Conservation (phyloP, 2,113 vertebrate genomes). For the Oncorhynchus clarkii region DNA sequence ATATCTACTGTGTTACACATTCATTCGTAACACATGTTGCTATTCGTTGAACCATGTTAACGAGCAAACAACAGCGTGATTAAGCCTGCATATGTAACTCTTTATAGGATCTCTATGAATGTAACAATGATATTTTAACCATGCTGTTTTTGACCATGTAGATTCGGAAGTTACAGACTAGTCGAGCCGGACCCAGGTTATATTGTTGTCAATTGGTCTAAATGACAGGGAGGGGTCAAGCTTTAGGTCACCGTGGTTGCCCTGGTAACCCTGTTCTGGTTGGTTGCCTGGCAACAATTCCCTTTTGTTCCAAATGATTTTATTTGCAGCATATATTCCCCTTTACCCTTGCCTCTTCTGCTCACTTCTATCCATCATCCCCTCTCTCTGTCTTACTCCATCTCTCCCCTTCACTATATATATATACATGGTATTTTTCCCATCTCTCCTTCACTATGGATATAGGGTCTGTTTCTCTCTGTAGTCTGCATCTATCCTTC, state of each 20-base stretch:
- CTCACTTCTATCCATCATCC: too few relatives aligned
- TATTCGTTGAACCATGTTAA: too few relatives aligned
- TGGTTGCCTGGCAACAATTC: slow-evolving; percentile 75
- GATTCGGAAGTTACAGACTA: background rate
- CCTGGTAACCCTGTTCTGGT: slow-evolving; percentile 66
- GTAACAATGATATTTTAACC: background rate
- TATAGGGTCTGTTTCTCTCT: slow-evolving; percentile 14
- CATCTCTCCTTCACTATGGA: slow-evolving; percentile 13
- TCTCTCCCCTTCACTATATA: too few relatives aligned
- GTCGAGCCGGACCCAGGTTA: background rate
- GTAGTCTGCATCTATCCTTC: slow-evolving; percentile 34
- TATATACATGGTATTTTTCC: too few relatives aligned
- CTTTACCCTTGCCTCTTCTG: slow-evolving; percentile 9
- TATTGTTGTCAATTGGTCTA: background rate
- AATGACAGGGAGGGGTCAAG: slow-evolving; percentile 61
- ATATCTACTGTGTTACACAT: too few relatives aligned
- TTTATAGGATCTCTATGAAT: background rate
- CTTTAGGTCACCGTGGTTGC: slow-evolving; percentile 72
- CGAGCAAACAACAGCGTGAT: too few relatives aligned
- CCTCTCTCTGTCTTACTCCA: too few relatives aligned
- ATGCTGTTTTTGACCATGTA: background rate
- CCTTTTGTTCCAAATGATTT: slow-evolving; percentile 76
- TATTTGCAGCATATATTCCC: slow-evolving; percentile 69
- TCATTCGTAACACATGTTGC: too few relatives aligned
- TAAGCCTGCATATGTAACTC: too few relatives aligned